Conservation (phyloP, 2,797 vertebrate species). For the Bradypodion pumilum region DNA sequence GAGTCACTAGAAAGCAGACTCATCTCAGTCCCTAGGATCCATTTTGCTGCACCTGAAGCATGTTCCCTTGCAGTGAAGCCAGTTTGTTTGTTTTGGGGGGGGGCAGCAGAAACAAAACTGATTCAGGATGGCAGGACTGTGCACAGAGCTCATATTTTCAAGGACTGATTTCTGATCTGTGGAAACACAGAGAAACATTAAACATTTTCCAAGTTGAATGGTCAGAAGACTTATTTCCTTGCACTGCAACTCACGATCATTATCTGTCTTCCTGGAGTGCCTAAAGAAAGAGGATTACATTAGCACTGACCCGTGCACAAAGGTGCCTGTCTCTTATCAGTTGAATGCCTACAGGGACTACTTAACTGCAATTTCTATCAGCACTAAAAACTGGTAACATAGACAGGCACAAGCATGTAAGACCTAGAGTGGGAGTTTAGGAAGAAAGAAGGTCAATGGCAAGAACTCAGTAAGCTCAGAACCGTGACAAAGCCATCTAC, state of each 20-base stretch:
- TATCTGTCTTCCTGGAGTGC: not conserved
- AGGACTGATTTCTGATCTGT: conserved; percentile 71
- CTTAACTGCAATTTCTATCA: not conserved
- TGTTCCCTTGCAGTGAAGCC: conserved; percentile 79
- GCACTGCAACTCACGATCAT: conserved; percentile 1
- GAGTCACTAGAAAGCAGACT: conserved; percentile 56
- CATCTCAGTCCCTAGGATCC: conserved; percentile 69
- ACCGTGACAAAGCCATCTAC: not conserved
- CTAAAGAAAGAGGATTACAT: not conserved
- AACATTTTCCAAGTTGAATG: not conserved
- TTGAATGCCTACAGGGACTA: not conserved
- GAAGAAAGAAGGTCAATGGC: not conserved
- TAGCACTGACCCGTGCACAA: fast-evolving
- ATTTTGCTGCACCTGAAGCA: conserved; percentile 56
- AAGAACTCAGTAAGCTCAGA: not conserved
- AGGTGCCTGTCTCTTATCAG: not conserved
- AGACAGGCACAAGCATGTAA: not conserved
- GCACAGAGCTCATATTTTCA: conserved; percentile 76
- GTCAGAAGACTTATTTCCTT: conserved; percentile 9
- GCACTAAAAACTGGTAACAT: not conserved
- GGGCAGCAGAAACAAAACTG: conserved; percentile 80
- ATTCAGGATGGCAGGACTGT: conserved; percentile 66
- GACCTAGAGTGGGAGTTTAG: not conserved
- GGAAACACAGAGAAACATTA: conserved; percentile 50
- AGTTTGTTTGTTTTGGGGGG: conserved; percentile 87